A percentile compares a stretch with the other conserved stretches of the same genome.
Evolutionary conservation across 2,113 vertebrate genomes (phyloP).

Genomic region (Jaculus jaculus): DNA sequence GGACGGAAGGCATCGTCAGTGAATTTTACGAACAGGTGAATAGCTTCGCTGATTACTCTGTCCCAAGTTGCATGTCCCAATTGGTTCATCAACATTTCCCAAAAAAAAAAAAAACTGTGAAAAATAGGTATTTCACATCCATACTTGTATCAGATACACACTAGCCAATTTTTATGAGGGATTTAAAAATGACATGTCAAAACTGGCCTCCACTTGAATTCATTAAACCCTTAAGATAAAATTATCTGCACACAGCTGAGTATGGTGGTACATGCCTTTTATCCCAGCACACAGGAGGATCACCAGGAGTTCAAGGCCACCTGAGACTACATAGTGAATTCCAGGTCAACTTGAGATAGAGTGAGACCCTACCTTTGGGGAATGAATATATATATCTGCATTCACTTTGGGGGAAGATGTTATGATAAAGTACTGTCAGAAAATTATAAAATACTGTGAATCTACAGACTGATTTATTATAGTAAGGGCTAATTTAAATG

Average conservation of each 20-base stretch:
- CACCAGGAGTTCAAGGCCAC: too few relatives aligned
- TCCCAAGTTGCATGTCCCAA: neutral
- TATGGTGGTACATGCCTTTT: too few relatives aligned
- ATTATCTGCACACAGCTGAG: neutral
- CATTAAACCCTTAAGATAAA: neutral
- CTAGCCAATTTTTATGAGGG: neutral
- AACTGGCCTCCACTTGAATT: neutral
- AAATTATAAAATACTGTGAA: neutral
- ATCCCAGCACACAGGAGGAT: too few relatives aligned
- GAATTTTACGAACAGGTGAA: constrained; percentile 98
- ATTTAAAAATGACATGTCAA: neutral
- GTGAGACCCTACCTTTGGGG: too few relatives aligned
- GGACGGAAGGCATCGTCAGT: constrained; percentile 98
- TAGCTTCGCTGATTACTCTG: neutral
- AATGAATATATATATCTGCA: too few relatives aligned
- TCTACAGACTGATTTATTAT: neutral
- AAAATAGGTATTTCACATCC: neutral
- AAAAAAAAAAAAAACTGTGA: neutral
- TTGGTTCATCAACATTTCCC: neutral
- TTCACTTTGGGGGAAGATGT: neutral
- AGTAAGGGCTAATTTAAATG: neutral
- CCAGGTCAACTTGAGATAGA: too few relatives aligned
- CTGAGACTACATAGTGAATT: too few relatives aligned
- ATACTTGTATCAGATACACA: neutral
- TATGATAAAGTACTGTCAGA: neutral